Percentiles rank a stretch among this genome's conserved stretches.
Evolutionary conservation across 2,113 vertebrate species (phyloP).

Genomic region (Platanista minor): DNA sequence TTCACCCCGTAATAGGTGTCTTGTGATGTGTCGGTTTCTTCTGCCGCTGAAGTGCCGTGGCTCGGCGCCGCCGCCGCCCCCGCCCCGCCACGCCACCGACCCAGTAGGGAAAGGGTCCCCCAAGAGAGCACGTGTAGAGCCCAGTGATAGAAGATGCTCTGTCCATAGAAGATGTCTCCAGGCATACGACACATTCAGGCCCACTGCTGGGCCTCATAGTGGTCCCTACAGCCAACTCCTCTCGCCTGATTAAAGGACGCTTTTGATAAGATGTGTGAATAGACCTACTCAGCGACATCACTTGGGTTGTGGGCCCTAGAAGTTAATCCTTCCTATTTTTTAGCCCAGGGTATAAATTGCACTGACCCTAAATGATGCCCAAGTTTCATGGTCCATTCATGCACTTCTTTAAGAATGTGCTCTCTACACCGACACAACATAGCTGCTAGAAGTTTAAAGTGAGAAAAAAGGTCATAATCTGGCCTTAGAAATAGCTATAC

Average conservation of each 20-base stretch:
- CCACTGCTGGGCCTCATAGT: not conserved
- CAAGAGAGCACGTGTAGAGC: fast-evolving
- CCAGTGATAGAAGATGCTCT: not conserved
- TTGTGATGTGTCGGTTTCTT: fast-evolving
- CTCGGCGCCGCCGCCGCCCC: too few species aligned
- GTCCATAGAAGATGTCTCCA: fast-evolving
- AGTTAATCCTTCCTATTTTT: not conserved
- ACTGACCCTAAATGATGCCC: not conserved
- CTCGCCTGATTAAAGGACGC: not conserved
- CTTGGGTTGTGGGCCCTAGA: not conserved
- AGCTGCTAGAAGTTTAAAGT: not conserved
- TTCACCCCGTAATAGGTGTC: not conserved
- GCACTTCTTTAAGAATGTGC: too few species aligned
- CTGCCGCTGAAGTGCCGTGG: not conserved
- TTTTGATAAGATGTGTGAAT: fast-evolving
- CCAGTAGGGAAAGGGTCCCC: not conserved
- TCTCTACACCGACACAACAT: not conserved
- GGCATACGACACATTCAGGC: fast-evolving
- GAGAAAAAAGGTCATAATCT: fast-evolving
- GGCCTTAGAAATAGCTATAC: not conserved
- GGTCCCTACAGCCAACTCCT: not conserved
- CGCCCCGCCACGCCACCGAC: too few species aligned
- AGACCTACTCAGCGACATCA: fast-evolving
- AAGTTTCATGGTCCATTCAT: fast-evolving
- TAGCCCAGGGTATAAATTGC: not conserved